Conservation (phyloP, 2,113 vertebrate genomes). For the Octodon degus region DNA sequence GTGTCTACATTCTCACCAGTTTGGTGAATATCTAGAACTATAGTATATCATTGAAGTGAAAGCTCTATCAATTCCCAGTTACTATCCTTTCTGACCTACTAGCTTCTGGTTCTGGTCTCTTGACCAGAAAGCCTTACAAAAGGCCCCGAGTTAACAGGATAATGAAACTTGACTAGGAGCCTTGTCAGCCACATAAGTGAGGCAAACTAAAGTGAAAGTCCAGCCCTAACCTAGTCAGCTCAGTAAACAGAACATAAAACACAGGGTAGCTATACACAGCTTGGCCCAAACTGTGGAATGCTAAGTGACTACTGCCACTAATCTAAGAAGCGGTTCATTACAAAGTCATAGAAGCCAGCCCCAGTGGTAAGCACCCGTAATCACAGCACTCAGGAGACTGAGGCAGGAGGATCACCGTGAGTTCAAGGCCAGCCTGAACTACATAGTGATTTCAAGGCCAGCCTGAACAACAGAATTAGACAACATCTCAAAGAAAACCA, state of each 20-base stretch:
- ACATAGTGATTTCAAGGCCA: background rate
- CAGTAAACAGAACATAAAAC: background rate
- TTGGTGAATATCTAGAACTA: background rate
- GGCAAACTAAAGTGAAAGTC: background rate
- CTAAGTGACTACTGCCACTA: background rate
- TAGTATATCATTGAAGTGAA: background rate
- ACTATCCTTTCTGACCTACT: background rate
- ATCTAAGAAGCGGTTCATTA: background rate
- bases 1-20: background rate
- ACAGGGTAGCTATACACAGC: background rate
- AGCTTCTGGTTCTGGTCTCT: background rate
- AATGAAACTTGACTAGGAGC: background rate
- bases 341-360: background rate
- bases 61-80: background rate
- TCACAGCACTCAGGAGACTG: background rate
- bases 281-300: background rate
- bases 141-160: background rate
- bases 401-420: background rate
- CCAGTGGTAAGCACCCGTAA: background rate
- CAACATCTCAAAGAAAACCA: background rate
- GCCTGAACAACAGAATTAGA: background rate
- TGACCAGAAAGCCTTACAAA: background rate
- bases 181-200: background rate
- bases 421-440: background rate
- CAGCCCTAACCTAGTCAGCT: background rate